A percentile compares a stretch with the other conserved stretches of the same genome.
Conservation (phyloP, 35 echinoderm and acorn worm species). For the Lytechinus variegatus region DNA sequence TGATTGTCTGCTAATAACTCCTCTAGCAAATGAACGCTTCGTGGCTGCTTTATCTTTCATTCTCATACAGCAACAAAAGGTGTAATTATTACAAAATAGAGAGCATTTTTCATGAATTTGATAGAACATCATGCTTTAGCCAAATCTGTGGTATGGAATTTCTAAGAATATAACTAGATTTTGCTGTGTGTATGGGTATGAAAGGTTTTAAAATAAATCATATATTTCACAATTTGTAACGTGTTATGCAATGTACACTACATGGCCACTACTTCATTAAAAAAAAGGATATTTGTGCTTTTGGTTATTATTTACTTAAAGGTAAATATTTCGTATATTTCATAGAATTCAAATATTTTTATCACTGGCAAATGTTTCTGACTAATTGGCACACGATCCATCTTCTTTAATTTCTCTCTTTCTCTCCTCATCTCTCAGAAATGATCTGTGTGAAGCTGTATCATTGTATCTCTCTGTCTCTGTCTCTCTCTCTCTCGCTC, state of each 20-base stretch:
- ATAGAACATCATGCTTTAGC: background rate
- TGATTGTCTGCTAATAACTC: constrained; percentile 51
- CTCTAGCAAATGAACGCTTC: constrained; percentile 52
- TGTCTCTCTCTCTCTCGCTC: background rate
- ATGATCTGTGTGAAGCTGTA: background rate
- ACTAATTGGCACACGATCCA: background rate
- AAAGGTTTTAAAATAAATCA: background rate
- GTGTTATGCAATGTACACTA: too few relatives aligned
- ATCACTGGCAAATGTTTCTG: background rate
- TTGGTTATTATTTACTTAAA: background rate
- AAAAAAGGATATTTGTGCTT: too few relatives aligned
- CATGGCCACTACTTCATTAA: background rate
- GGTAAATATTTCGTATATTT: background rate
- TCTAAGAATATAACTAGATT: background rate
- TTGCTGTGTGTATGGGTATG: background rate
- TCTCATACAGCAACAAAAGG: background rate
- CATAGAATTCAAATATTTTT: background rate
- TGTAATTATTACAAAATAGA: background rate
- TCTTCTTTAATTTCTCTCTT: too few relatives aligned
- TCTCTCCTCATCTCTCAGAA: background rate
- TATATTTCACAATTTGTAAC: background rate
- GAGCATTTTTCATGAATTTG: background rate
- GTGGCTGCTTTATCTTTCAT: background rate
- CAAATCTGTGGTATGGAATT: background rate
- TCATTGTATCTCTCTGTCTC: background rate